These are phyloP conservation scores for Grammomys dolichurus DNA, from an alignment of 2,113 vertebrate species.

Conservation along the genomic window DNA sequence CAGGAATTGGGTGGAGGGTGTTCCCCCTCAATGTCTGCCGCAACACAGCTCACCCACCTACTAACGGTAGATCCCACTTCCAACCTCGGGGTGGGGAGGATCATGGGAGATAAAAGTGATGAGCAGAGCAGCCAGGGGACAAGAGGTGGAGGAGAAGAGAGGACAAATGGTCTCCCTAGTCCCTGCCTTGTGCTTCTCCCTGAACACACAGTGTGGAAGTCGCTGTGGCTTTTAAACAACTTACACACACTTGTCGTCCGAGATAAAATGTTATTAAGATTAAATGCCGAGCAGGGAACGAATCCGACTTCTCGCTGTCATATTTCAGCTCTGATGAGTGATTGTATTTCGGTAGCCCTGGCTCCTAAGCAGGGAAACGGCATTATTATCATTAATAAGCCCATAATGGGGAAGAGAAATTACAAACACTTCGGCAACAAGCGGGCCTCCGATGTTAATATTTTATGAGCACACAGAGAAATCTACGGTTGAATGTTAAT, in stretches of 20 bases:
- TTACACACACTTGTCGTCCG: conserved; percentile 88
- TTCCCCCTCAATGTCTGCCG: not conserved
- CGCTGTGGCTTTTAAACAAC: conserved; percentile 88
- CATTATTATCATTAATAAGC: conserved; percentile 85
- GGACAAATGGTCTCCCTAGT: conserved; percentile 44
- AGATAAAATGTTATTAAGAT: conserved; percentile 92
- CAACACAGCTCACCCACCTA: not conserved
- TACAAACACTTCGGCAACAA: conserved; percentile 83
- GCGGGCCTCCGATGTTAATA: conserved; percentile 78
- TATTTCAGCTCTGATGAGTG: conserved; percentile 80
- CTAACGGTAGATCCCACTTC: conserved; percentile 61
- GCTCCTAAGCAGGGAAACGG: conserved; percentile 81
- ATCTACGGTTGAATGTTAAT: conserved; percentile 68
- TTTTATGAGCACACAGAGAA: conserved; percentile 81
- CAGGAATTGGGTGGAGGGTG: not conserved
- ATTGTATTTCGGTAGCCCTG: conserved; percentile 65
- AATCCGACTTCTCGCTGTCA: conserved; percentile 83
- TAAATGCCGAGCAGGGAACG: conserved; percentile 86
- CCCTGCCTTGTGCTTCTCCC: conserved; percentile 49
- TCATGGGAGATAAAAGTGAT: conserved; percentile 63
- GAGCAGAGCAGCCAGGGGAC: conserved; percentile 67
- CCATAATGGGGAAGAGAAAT: conserved; percentile 83
- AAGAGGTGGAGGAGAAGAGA: not conserved
- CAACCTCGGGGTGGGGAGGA: conserved; percentile 56
- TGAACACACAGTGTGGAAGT: conserved; percentile 69